These are phyloP conservation scores for Helicoverpa armigera DNA, from an alignment of 1,140 invertebrate species.

Conservation along the genomic window DNA sequence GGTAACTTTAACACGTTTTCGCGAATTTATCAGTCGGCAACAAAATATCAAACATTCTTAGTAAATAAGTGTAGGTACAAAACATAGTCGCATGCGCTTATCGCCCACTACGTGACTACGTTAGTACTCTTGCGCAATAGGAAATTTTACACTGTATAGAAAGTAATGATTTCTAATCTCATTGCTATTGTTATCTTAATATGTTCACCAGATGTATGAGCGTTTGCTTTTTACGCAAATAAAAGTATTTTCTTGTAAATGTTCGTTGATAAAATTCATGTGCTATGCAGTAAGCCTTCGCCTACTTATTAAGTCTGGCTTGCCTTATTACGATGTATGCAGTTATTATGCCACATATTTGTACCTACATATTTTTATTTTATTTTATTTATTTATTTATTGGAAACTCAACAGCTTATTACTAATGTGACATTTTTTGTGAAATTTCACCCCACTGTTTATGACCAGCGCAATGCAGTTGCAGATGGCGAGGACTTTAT, in stretches of 20 bases:
- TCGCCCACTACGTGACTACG: slow-evolving; percentile 56
- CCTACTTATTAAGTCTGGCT: slow-evolving; percentile 28
- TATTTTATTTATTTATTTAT: no score
- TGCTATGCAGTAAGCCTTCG: slow-evolving; percentile 30
- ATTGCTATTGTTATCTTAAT: slow-evolving; percentile 70
- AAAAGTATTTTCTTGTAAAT: slow-evolving; percentile 46
- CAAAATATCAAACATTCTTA: slow-evolving; percentile 35
- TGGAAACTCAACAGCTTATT: no score
- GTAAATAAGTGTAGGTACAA: slow-evolving; percentile 38
- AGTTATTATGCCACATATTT: slow-evolving; percentile 39
- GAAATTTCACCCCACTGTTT: no score
- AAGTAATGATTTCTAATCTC: slow-evolving; percentile 74
- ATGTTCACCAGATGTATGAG: slow-evolving; percentile 55
- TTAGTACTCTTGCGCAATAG: slow-evolving; percentile 61
- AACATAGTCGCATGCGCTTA: slow-evolving; percentile 53
- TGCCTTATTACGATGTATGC: slow-evolving; percentile 26
- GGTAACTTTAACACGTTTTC: slow-evolving; percentile 6
- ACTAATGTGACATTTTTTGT: no score
- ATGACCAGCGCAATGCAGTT: no score
- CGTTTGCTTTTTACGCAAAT: slow-evolving; percentile 54
- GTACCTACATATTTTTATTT: slow-evolving; percentile 1
- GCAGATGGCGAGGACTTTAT: no score
- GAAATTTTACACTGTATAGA: slow-evolving; percentile 66
- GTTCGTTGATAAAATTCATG: slow-evolving; percentile 48
- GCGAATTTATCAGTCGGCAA: slow-evolving; percentile 4